These are phyloP conservation scores for Antheraea yamamai DNA, from an alignment of 2,888 invertebrate genomes.

Conservation along the genomic window DNA sequence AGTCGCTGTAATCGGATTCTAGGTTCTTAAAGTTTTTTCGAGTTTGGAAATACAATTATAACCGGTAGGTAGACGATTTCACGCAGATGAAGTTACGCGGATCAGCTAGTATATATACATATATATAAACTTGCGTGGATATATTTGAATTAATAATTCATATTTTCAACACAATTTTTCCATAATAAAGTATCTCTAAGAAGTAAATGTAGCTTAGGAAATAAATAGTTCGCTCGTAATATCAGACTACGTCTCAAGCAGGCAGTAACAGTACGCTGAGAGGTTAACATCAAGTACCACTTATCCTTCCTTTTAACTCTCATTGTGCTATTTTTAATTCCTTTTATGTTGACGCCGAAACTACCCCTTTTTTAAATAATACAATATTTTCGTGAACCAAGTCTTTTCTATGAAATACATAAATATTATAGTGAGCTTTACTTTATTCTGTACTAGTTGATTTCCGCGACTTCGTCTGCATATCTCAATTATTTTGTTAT, in stretches of 20 bases:
- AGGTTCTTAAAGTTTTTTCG: too few relatives aligned
- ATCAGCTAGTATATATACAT: too few relatives aligned
- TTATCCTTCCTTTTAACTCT: constrained; percentile 19
- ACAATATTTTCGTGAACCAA: background rate
- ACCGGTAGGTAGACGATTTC: too few relatives aligned
- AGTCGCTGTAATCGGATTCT: too few relatives aligned
- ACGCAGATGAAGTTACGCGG: too few relatives aligned
- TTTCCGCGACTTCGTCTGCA: too few relatives aligned
- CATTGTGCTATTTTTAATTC: background rate
- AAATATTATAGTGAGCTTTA: too few relatives aligned
- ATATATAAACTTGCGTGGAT: background rate
- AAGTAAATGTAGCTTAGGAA: background rate
- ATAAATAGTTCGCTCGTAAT: background rate
- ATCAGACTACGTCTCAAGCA: background rate
- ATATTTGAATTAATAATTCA: background rate
- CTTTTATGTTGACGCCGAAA: background rate
- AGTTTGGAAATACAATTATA: too few relatives aligned
- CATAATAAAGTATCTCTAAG: background rate
- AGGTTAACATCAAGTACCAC: background rate
- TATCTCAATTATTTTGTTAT: too few relatives aligned
- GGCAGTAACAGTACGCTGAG: background rate
- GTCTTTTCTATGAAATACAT: too few relatives aligned
- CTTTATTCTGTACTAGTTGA: too few relatives aligned
- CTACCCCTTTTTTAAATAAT: background rate
- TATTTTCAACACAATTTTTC: background rate